phyloP scores from a whole-genome alignment of 2,888 invertebrate species.

The Spilosoma lubricipeda region DNA sequence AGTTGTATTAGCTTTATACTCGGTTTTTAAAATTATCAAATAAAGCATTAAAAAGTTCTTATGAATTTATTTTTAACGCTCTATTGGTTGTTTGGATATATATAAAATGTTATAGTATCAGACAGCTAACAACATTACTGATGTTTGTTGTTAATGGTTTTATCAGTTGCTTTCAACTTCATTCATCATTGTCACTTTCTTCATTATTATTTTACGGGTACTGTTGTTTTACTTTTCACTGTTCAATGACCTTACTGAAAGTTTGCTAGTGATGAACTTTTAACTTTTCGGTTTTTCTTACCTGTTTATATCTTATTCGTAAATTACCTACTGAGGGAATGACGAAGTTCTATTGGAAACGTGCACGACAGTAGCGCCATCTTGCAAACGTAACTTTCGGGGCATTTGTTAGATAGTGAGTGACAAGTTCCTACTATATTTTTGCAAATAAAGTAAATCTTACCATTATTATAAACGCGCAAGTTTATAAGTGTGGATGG shows the following conservation, averaged over 20 bases:
- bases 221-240: neutral
- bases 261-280: neutral
- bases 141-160: constrained; percentile 1
- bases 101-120: neutral
- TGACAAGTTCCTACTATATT: too few species aligned
- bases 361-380: too few species aligned
- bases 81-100: neutral
- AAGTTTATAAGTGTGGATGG: too few species aligned
- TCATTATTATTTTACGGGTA: neutral
- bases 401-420: too few species aligned
- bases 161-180: neutral
- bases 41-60: neutral
- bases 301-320: too few species aligned
- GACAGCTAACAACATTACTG: neutral
- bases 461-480: too few species aligned
- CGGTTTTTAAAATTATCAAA: neutral
- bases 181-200: constrained; percentile 3
- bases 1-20: neutral
- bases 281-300: too few species aligned
- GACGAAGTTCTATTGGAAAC: too few species aligned
- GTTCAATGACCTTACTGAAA: neutral
- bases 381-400: too few species aligned
- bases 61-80: neutral
- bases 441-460: too few species aligned
- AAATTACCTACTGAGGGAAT: too few species aligned